Conservation (phyloP, 2,797 vertebrate species). For the Esox masquinongy region DNA sequence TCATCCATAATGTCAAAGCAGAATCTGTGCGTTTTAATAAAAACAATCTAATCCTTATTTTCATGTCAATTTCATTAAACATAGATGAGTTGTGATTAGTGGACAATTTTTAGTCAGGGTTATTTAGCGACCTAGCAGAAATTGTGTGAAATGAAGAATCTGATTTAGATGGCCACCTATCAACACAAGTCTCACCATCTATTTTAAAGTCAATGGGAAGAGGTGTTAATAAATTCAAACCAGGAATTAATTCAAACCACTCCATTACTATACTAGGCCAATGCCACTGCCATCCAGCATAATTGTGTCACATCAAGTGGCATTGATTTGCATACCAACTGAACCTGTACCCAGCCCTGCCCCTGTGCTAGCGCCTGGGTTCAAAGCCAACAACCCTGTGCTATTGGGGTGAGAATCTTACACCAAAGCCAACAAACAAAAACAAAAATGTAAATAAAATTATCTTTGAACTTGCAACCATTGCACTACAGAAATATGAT, state of each 20-base stretch:
- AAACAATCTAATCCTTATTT: background rate
- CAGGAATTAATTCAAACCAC: too few species aligned
- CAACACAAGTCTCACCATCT: too few species aligned
- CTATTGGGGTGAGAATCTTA: background rate
- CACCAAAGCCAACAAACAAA: background rate
- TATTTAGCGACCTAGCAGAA: too few species aligned
- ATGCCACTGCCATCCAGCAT: background rate
- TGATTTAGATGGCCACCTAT: too few species aligned
- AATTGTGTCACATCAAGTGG: background rate
- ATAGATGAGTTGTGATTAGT: background rate
- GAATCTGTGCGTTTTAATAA: background rate
- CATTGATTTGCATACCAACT: background rate
- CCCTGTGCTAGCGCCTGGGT: background rate
- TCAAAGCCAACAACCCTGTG: background rate
- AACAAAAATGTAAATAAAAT: too few species aligned
- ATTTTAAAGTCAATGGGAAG: too few species aligned
- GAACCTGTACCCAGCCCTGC: background rate
- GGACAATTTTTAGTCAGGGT: background rate
- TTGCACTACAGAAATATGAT: too few species aligned
- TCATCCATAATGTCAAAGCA: too few species aligned
- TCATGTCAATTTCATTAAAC: background rate
- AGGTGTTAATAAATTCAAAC: too few species aligned
- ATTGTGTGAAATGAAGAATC: too few species aligned
- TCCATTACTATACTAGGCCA: background rate
- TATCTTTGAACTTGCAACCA: background rate